Percentiles rank a stretch among this genome's conserved stretches.
phyloP scores from a whole-genome alignment of 2,797 vertebrate species.

The Enteromius treurensis region DNA sequence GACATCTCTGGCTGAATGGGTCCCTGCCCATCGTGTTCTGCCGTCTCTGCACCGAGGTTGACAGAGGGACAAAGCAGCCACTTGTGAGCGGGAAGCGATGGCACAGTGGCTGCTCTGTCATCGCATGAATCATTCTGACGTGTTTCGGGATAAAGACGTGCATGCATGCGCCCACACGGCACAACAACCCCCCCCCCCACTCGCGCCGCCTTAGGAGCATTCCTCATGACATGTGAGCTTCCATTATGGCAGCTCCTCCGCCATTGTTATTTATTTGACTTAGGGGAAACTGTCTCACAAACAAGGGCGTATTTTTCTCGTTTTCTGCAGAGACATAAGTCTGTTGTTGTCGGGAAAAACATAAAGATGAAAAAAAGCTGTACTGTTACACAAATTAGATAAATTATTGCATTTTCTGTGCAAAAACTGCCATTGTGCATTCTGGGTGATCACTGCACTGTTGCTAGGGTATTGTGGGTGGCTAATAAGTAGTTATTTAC shows the following conservation, averaged over 20 bases:
- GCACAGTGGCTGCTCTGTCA: slow-evolving; percentile 67
- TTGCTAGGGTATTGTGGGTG: not conserved
- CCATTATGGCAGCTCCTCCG: slow-evolving; percentile 45
- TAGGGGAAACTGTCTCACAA: slow-evolving; percentile 20
- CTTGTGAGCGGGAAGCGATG: slow-evolving; percentile 67
- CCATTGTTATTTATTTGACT: slow-evolving; percentile 50
- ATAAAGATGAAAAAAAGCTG: not conserved
- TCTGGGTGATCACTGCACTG: not conserved
- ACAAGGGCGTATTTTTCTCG: slow-evolving; percentile 46
- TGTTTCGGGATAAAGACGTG: slow-evolving; percentile 60
- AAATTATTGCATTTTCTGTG: not conserved
- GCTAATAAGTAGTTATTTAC: not conserved
- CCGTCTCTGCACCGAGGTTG: slow-evolving; percentile 45
- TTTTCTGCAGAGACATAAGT: slow-evolving; percentile 30
- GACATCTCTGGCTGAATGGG: slow-evolving; percentile 50
- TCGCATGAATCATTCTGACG: slow-evolving; percentile 57
- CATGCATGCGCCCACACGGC: slow-evolving; percentile 56
- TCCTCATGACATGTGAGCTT: slow-evolving; percentile 61
- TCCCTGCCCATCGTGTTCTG: slow-evolving; percentile 18
- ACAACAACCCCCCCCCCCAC: slow-evolving; percentile 23
- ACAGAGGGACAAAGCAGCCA: slow-evolving; percentile 69
- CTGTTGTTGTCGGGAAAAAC: not conserved
- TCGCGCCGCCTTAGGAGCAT: slow-evolving; percentile 50
- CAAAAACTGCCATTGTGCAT: not conserved
- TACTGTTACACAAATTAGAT: not conserved